A percentile compares a stretch with the other conserved stretches of the same genome.
phyloP scores from a whole-genome alignment of 2,797 vertebrate species.

The Falco columbarius region DNA sequence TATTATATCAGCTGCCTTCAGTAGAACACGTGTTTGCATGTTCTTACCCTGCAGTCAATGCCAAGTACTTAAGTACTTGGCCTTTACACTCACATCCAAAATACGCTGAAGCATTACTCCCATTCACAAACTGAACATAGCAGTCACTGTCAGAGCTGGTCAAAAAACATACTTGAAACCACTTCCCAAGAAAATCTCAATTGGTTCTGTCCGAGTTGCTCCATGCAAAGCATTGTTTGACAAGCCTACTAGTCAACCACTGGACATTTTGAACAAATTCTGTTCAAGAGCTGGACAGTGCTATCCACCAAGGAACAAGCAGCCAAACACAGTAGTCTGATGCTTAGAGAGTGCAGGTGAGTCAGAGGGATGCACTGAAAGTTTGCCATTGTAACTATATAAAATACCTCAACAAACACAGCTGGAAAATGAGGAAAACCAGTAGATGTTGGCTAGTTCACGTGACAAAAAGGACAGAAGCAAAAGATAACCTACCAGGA shows the following conservation, averaged over 20 bases:
- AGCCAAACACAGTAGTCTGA: neutral
- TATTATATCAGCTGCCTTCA: neutral
- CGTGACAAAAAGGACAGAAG: neutral
- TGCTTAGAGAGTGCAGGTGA: neutral
- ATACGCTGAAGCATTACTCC: neutral
- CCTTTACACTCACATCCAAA: neutral
- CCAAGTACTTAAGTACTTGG: neutral
- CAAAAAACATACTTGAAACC: neutral
- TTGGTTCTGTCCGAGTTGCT: neutral
- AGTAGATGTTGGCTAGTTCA: neutral
- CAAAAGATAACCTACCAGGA: neutral
- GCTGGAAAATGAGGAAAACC: neutral
- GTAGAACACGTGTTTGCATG: fast-evolving
- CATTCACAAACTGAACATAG: neutral
- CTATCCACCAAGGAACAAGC: neutral
- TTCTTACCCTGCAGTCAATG: neutral
- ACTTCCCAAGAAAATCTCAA: neutral
- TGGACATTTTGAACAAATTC: neutral
- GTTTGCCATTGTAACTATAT: neutral
- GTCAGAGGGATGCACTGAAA: fast-evolving
- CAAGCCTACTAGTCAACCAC: neutral
- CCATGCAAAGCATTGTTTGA: neutral
- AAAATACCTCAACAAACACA: neutral
- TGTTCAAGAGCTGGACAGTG: neutral
- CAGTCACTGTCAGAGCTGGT: neutral